phyloP scores from a whole-genome alignment of 2,113 vertebrate genomes.

The Anguilla japonica region DNA sequence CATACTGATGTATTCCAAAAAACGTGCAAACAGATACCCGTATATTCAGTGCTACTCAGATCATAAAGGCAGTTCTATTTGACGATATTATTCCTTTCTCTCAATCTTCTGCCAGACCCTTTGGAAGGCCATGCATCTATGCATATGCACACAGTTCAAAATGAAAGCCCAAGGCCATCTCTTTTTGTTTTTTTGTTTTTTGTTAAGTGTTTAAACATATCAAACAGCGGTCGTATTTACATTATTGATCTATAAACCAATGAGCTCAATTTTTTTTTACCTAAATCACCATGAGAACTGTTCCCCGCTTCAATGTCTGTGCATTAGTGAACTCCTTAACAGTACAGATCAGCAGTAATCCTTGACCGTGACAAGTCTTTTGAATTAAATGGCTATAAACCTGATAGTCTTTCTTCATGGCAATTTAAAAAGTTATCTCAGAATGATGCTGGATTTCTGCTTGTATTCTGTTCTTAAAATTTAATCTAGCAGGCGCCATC shows the following conservation, averaged over 20 bases:
- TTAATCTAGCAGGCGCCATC: too few relatives aligned
- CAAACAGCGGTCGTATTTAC: background rate
- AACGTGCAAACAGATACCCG: background rate
- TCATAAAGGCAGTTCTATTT: background rate
- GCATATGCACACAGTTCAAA: too few relatives aligned
- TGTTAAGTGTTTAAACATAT: too few relatives aligned
- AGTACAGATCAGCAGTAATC: background rate
- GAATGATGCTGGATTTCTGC: too few relatives aligned
- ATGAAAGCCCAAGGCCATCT: too few relatives aligned
- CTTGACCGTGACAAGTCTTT: background rate
- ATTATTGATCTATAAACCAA: slow-evolving; percentile 27
- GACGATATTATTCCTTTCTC: background rate
- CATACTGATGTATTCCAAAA: background rate
- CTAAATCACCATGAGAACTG: slow-evolving; percentile 2
- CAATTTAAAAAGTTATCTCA: background rate
- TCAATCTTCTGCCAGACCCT: too few relatives aligned
- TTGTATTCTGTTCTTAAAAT: too few relatives aligned
- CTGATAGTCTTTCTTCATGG: background rate
- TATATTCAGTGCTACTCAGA: background rate
- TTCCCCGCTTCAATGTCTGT: background rate
- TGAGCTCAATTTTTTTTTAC: slow-evolving; percentile 5
- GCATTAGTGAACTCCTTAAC: background rate
- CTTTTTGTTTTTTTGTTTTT: too few relatives aligned
- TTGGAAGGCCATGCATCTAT: too few relatives aligned
- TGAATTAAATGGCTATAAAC: background rate